These are phyloP conservation scores for Cerceris rybyensis DNA, from an alignment of 2,888 invertebrate species.

Conservation along the genomic window DNA sequence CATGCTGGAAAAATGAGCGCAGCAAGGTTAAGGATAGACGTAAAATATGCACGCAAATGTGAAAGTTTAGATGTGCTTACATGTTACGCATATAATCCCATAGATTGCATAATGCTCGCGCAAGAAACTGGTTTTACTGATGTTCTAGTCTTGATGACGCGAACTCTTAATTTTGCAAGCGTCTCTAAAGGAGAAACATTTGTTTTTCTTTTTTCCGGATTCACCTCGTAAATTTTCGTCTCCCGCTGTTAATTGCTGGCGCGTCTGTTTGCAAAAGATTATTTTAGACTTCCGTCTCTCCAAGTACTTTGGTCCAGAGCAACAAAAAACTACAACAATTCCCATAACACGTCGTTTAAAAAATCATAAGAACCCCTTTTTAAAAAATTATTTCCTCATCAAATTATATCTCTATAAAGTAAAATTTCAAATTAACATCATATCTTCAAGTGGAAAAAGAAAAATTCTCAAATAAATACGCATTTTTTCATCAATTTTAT, in stretches of 20 bases:
- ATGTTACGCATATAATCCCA: conserved; percentile 19
- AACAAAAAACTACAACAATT: too few relatives aligned
- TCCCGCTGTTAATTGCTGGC: not conserved
- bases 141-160: conserved; percentile 4
- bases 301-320: too few relatives aligned
- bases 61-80: conserved; percentile 47
- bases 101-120: conserved; percentile 42
- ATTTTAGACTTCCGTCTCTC: too few relatives aligned
- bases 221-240: not conserved
- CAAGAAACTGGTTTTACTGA: conserved; percentile 32
- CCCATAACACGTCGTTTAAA: too few relatives aligned
- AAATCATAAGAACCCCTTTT: too few relatives aligned
- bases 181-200: not conserved
- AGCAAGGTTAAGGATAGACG: conserved; percentile 54
- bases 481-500: not conserved
- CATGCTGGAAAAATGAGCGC: not conserved
- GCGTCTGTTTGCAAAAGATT: not conserved
- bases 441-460: not conserved
- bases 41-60: conserved; percentile 28
- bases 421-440: not conserved
- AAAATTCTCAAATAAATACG: not conserved
- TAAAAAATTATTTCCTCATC: too few relatives aligned
- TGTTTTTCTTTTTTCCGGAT: not conserved
- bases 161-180: conserved; percentile 2
- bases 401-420: not conserved